Base-by-base conservation (phyloP, 2,888 invertebrate genomes). In the Luffia ferchaultella region DNA sequence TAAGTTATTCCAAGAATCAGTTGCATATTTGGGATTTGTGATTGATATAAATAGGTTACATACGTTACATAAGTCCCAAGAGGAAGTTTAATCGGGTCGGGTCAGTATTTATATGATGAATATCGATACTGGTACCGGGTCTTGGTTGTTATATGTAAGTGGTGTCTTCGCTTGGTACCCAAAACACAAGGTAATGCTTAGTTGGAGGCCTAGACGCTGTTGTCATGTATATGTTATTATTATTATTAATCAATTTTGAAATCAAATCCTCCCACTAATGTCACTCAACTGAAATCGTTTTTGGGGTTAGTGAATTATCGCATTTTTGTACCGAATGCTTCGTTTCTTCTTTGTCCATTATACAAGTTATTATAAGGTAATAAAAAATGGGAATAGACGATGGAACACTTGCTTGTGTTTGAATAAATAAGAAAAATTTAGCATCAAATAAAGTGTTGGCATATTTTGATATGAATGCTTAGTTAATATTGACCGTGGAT, bases 401-500 rank as follows among this genome's bases (percentile, higher is more conserved):
- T n/a, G n/a, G n/a, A n/a, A 52, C 2, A 45, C 47, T 12, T 7
- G 2, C 1, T 49, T 50, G 7, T 46, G n/a, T 54, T 18, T 17
- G 18, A 1, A 16, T 15, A 30, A 51, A 52, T 7, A 54, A 52
- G 48, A 9, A 30, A 7, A 51, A 52, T 5, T 2, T 45, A 18
- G 5, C 18, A 15, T 45, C 45, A 2, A 19, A 45, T 43, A 17
- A 17, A 18, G n/a, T n/a, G n/a, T n/a, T n/a, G n/a, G n/a, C n/a
- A n/a, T n/a, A n/a, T n/a, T n/a, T n/a, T n/a, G n/a, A 43, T 16
- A 16, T 18, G 9, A 43, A n/a, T 2, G 43, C 43, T n/a, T 17
- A 43, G 18, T 17, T 43, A n/a, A 43, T 43, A n/a, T 16, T 54
- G 18, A 50, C 54, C 1, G 49, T 45, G 18, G 54, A 54, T 46